These are phyloP conservation scores for Bos javanicus DNA, from an alignment of 2,113 vertebrate species.

Conservation along the genomic window DNA sequence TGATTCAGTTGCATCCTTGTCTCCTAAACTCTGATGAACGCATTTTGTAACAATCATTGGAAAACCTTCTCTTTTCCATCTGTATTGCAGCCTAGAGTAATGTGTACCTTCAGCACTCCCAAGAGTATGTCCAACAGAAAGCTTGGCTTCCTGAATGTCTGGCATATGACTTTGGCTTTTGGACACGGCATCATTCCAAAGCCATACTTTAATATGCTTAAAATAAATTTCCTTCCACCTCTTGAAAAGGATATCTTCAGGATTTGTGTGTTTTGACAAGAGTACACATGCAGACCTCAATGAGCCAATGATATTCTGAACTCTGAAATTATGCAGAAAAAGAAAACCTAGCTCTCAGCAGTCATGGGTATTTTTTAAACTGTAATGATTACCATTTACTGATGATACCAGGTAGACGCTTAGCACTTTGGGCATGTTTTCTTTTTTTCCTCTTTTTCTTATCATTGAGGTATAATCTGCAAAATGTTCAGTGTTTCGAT, in stretches of 20 bases:
- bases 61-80: background rate
- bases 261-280: background rate
- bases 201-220: background rate
- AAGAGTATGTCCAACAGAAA: background rate
- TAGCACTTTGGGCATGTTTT: background rate
- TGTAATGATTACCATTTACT: background rate
- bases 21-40: background rate
- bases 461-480: background rate
- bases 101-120: background rate
- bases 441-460: background rate
- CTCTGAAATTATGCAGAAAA: background rate
- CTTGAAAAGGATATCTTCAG: conserved; percentile 32
- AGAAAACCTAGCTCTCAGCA: background rate
- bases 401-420: background rate
- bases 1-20: background rate
- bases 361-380: background rate
- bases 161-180: background rate
- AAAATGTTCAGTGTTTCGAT: background rate
- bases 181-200: background rate
- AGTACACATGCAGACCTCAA: background rate
- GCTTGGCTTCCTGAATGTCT: background rate
- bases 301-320: background rate
- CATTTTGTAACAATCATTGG: background rate
- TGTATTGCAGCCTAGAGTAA: background rate
- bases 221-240: background rate